These are phyloP conservation scores for Hirtodrosophila trivittata DNA, from an alignment of 2,888 invertebrate species.

Conservation along the genomic window DNA sequence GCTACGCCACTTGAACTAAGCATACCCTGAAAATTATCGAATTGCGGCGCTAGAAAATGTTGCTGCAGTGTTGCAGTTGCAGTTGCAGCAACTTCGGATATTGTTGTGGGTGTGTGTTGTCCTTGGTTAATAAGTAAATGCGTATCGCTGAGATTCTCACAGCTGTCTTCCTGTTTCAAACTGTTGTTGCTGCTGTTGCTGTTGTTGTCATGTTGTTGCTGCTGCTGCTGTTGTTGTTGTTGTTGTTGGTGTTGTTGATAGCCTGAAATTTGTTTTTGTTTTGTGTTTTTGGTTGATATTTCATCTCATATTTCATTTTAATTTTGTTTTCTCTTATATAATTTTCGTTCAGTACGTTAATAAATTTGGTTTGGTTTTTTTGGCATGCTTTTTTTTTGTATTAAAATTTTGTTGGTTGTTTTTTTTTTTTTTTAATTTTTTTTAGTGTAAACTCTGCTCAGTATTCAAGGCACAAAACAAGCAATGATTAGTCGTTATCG, in stretches of 20 bases:
- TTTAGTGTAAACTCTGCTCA: conserved; percentile 42
- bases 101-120: conserved; percentile 4
- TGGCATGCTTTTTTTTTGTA: conserved; percentile 50
- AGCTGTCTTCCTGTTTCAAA: conserved; percentile 52
- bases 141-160: conserved; percentile 41
- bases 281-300: conserved; percentile 57
- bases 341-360: conserved; percentile 26
- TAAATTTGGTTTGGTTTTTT: conserved; percentile 25
- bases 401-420: conserved; percentile 19
- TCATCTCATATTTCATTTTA: conserved; percentile 28
- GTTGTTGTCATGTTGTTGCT: conserved; percentile 43
- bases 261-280: conserved; percentile 83
- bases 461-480: conserved; percentile 64
- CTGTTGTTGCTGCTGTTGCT: conserved; percentile 40
- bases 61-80: conserved; percentile 19
- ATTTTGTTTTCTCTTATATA: conserved; percentile 21
- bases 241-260: conserved; percentile 53
- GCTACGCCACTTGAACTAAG: conserved; percentile 30
- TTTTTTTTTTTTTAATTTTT: conserved; percentile 17
- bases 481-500: conserved; percentile 57
- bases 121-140: conserved; percentile 43
- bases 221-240: conserved; percentile 27
- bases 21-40: conserved; percentile 66
- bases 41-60: conserved; percentile 66
- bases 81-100: conserved; percentile 3